Percentiles rank a stretch among this genome's conserved stretches.
phyloP scores from a whole-genome alignment of 2,888 invertebrate species.

The Sepioteuthis lessoniana region DNA sequence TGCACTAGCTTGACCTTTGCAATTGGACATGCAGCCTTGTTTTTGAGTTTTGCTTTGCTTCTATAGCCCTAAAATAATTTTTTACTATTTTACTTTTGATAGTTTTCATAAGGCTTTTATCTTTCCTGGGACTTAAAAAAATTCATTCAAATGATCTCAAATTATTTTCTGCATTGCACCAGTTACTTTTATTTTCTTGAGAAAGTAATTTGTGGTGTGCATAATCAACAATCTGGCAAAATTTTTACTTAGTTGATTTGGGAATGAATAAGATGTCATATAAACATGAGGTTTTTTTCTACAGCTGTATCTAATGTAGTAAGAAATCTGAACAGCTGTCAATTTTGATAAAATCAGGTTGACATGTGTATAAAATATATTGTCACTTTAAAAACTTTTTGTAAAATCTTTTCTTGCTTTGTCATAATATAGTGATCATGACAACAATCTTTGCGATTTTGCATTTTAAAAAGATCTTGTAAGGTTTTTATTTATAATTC shows the following conservation, averaged over 20 bases:
- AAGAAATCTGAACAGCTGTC: not conserved
- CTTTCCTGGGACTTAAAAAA: not conserved
- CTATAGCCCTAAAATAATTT: not conserved
- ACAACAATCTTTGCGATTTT: not conserved
- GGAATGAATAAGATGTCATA: too few species aligned
- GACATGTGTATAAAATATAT: not conserved
- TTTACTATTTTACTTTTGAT: not conserved
- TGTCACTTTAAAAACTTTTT: not conserved
- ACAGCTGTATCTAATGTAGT: not conserved
- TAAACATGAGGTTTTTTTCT: not conserved
- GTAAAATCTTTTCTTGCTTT: not conserved
- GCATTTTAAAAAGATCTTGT: not conserved
- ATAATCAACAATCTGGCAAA: not conserved
- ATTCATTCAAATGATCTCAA: not conserved
- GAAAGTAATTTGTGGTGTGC: not conserved
- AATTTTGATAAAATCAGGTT: not conserved
- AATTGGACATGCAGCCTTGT: not conserved
- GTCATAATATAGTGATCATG: not conserved
- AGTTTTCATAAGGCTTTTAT: not conserved
- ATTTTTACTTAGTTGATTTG: too few species aligned
- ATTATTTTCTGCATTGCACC: not conserved
- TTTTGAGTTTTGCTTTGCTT: not conserved
- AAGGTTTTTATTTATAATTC: not conserved
- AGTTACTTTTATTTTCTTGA: not conserved
- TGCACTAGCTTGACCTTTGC: not conserved